phyloP scores from a whole-genome alignment of 1,140 invertebrate species.

The Ceratosolen fusciceps region DNA sequence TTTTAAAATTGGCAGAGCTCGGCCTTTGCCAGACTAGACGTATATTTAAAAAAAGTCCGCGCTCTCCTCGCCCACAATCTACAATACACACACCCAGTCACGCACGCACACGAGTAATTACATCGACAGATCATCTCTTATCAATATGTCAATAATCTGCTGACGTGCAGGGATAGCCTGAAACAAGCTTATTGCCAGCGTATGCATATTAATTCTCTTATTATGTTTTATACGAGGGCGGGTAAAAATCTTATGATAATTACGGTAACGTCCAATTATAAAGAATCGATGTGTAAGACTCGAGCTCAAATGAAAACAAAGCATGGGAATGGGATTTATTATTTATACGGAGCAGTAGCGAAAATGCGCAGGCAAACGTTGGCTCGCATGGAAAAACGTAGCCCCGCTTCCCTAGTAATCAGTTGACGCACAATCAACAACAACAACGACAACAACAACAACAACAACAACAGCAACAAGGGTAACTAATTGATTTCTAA shows the following conservation, averaged over 20 bases:
- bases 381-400: too few relatives aligned
- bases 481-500: too few relatives aligned
- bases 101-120: neutral
- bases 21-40: neutral
- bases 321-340: too few relatives aligned
- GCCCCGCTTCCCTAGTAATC: too few relatives aligned
- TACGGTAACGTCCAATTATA: neutral
- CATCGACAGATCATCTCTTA: neutral
- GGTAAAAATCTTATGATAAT: neutral
- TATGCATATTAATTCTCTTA: neutral
- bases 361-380: too few relatives aligned
- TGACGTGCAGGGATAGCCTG: neutral
- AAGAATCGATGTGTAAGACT: too few relatives aligned
- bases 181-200: neutral
- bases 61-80: neutral
- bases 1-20: neutral
- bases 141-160: slow-evolving; percentile 4
- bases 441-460: too few relatives aligned
- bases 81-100: neutral
- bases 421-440: too few relatives aligned
- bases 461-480: too few relatives aligned
- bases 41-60: neutral
- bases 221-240: too few relatives aligned
- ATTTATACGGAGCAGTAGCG: too few relatives aligned
- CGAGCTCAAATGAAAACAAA: too few relatives aligned